A percentile compares a stretch with the other conserved stretches of the same genome.
Evolutionary conservation across 2,113 vertebrate genomes (phyloP).

Genomic region (Dasyornis broadbenti): DNA sequence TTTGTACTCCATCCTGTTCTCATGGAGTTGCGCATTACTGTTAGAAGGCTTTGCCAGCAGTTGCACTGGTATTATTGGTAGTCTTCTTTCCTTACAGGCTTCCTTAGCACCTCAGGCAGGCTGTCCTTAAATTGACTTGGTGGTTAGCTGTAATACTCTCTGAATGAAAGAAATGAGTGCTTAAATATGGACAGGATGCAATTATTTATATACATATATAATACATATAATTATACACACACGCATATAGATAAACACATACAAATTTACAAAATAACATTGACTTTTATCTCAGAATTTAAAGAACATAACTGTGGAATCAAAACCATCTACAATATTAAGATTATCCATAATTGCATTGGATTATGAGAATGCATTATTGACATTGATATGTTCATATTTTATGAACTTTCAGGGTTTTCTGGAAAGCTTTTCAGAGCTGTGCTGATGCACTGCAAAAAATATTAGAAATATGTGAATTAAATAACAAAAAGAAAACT

Average conservation of each 20-base stretch:
- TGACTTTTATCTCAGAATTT: neutral
- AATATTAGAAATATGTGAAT: neutral
- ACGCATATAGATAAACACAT: neutral
- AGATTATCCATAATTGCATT: neutral
- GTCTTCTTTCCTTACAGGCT: neutral
- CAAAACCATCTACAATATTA: neutral
- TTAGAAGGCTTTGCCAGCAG: neutral
- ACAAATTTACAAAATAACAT: neutral
- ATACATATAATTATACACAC: neutral
- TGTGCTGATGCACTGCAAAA: neutral
- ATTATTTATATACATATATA: neutral
- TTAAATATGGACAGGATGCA: neutral
- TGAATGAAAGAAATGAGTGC: neutral
- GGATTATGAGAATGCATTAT: neutral
- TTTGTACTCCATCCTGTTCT: neutral
- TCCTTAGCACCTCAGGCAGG: neutral
- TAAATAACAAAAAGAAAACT: neutral
- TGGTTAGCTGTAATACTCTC: neutral
- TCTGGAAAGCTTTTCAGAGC: neutral
- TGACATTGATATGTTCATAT: neutral
- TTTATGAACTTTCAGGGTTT: neutral
- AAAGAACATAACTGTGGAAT: neutral
- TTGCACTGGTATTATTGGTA: neutral
- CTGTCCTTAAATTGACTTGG: neutral
- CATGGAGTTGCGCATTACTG: neutral